Percentiles rank a stretch among this genome's conserved stretches.
These are phyloP conservation scores for Drosophila gunungcola DNA, from an alignment of 1,140 invertebrate genomes.

Conservation along the genomic window DNA sequence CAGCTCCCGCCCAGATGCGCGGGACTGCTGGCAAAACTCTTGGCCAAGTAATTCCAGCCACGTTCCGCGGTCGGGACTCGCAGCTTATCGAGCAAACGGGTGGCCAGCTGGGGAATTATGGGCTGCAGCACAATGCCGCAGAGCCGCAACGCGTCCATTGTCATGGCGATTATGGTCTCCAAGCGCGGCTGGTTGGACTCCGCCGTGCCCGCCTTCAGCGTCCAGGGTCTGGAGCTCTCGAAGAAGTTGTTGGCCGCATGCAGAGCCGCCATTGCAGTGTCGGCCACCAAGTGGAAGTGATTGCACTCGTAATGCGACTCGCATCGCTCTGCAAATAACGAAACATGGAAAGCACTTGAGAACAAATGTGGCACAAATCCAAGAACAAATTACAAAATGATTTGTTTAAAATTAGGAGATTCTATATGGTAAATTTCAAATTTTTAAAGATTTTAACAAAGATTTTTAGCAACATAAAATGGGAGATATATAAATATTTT, in stretches of 20 bases:
- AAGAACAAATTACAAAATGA: too few species aligned
- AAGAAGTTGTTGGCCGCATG: slow-evolving; percentile 94
- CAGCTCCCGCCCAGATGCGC: slow-evolving; percentile 2
- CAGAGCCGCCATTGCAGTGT: slow-evolving; percentile 90
- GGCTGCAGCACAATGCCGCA: slow-evolving; percentile 92
- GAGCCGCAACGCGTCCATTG: slow-evolving; percentile 93
- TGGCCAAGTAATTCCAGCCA: slow-evolving; percentile 85
- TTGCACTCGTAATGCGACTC: slow-evolving; percentile 89
- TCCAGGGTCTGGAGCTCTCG: slow-evolving; percentile 94
- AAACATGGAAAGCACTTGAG: slow-evolving; percentile 12
- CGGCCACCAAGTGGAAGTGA: slow-evolving; percentile 94
- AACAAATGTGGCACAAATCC: background rate
- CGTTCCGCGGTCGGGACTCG: slow-evolving; percentile 86
- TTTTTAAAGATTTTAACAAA: too few species aligned
- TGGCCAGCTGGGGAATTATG: slow-evolving; percentile 91
- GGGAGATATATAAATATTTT: too few species aligned
- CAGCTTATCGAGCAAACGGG: slow-evolving; percentile 89
- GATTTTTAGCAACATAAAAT: too few species aligned
- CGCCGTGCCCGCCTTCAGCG: slow-evolving; percentile 86
- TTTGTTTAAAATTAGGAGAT: too few species aligned
- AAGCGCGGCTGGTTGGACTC: slow-evolving; percentile 87
- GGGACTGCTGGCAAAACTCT: slow-evolving; percentile 44
- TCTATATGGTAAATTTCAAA: too few species aligned
- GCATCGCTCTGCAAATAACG: slow-evolving; percentile 86
- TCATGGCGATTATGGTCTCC: slow-evolving; percentile 91